A percentile compares a stretch with the other conserved stretches of the same genome.
Conservation (phyloP, 2,797 vertebrate species). For the Manis pentadactyla region DNA sequence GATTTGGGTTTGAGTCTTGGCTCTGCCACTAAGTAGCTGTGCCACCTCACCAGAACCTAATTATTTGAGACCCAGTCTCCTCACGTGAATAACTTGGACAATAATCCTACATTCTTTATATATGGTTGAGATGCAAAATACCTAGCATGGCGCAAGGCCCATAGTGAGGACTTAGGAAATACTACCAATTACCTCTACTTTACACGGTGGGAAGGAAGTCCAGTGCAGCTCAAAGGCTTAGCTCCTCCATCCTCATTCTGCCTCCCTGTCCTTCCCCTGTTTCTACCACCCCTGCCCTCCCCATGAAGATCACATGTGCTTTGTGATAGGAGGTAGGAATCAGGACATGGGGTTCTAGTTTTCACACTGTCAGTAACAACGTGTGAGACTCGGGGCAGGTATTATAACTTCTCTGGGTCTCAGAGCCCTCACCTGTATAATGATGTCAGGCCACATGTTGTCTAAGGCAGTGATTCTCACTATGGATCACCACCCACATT, state of each 20-base stretch:
- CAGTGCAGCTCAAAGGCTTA: not conserved
- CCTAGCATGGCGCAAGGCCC: not conserved
- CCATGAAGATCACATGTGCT: not conserved
- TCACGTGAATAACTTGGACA: not conserved
- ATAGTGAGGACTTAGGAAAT: not conserved
- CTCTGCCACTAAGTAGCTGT: not conserved
- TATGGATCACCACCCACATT: not conserved
- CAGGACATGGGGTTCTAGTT: not conserved
- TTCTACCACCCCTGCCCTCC: not conserved
- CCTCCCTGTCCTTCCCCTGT: not conserved
- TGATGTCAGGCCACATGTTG: not conserved
- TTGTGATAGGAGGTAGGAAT: not conserved
- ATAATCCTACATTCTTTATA: not conserved
- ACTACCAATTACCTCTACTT: not conserved
- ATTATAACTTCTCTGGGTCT: not conserved
- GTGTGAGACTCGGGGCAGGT: not conserved
- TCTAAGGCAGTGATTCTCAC: not conserved
- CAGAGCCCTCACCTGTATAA: not conserved
- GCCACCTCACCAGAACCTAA: not conserved
- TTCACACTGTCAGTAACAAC: not conserved
- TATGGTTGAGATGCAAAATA: not conserved
- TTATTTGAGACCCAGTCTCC: not conserved
- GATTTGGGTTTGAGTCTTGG: not conserved
- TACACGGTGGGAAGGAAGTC: not conserved
- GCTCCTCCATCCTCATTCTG: not conserved